phyloP scores from a whole-genome alignment of 1,140 invertebrate genomes.

The Tetramorium alpestre region DNA sequence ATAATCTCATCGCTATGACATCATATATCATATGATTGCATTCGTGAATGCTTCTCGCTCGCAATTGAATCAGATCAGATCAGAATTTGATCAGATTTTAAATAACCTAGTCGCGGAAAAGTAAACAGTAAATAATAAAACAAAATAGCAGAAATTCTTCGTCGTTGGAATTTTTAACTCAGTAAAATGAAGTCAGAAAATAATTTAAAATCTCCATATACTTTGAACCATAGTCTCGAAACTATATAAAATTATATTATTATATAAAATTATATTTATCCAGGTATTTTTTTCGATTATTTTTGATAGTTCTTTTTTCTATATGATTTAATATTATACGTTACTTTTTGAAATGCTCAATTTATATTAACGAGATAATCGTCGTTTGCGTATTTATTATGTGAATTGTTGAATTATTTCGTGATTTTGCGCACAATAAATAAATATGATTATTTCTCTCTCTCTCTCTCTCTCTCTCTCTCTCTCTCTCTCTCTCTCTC shows the following conservation, averaged over 20 bases:
- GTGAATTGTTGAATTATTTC: constrained; percentile 12
- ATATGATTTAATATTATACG: background rate
- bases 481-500: background rate
- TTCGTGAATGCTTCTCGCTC: background rate
- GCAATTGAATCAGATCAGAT: background rate
- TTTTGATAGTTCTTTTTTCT: background rate
- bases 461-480: background rate
- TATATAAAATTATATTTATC: background rate
- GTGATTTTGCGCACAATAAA: constrained; percentile 16
- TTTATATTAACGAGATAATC: background rate
- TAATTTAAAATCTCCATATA: background rate
- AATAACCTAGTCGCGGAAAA: background rate
- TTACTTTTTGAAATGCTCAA: background rate
- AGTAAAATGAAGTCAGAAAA: background rate
- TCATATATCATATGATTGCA: background rate
- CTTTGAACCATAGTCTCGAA: background rate
- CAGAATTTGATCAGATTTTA: no score
- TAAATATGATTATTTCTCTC: constrained; percentile 36
- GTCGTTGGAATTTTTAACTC: background rate
- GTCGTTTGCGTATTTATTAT: background rate
- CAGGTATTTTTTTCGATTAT: background rate
- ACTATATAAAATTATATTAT: background rate
- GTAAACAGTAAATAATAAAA: background rate
- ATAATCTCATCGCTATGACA: constrained; percentile 19
- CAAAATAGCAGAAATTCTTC: background rate